Base-by-base conservation (phyloP, 2,113 vertebrate species). In the Daubentonia madagascariensis region DNA sequence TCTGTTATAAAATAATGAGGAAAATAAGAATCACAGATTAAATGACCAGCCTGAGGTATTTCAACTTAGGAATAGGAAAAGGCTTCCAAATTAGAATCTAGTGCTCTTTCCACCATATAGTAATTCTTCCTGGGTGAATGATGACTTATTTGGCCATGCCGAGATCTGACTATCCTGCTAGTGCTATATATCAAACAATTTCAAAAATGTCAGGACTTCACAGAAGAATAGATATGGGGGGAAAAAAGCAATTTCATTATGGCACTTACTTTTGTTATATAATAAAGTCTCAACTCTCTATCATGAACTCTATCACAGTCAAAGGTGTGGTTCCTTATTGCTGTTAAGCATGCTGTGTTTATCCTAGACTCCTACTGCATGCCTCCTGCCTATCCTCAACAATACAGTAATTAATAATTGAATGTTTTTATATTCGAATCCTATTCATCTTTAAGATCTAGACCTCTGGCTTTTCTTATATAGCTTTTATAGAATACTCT, bases 21-120 rank as follows among this genome's bases (percentile, higher is more conserved):
- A 79, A 75, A 85, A 63, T 54, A 70, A 73, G 54, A 87, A 84
- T 84, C 84, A 54, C 37, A 75, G 18, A 80, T 37, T 57, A 79
- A 78, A 67, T 83, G 48, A 43, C 23, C 37, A 6, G 0, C 5
- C 10, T 9, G 52, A 79, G 67, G 6, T 52, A 90, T 57, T 86
- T 80, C 57, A 73, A 30, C 28, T 61, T 28, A 37, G 37, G 76
- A 86, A 25, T n/a, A 85, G 22, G 32, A 28, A 23, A 89, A 67
- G 52, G 22, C 13, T 85, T 73, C 18, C 37, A 63, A 89, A 65
- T 59, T 23, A 59, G 40, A 32, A n/a, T 59, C 8, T 22, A n/a
- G 6, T 57, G 22, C 14, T 80, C 70, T 30, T 63, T 40, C 59
- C 12, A 43, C 22, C 1, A 43, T 28, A 81, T 57, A 20, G 13